Percentiles rank a stretch among this genome's conserved stretches.
Conservation (phyloP, 2,888 invertebrate species). For the Punctoribates punctum region DNA sequence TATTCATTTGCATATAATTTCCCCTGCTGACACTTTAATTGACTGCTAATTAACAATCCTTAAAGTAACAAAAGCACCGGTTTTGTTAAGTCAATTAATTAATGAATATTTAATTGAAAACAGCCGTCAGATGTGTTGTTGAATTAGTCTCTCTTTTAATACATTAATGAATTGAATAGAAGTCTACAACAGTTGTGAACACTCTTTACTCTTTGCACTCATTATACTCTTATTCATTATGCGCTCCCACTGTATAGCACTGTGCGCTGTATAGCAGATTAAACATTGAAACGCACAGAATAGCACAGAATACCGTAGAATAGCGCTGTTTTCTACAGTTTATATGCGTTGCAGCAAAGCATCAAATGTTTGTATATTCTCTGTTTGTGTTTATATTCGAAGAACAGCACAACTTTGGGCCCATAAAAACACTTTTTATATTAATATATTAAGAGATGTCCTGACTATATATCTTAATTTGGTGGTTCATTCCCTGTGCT, state of each 20-base stretch:
- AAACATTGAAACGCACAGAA: neutral
- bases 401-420: neutral
- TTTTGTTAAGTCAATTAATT: slow-evolving; percentile 31
- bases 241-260: neutral
- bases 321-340: neutral
- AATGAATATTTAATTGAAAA: slow-evolving; percentile 32
- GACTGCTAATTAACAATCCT: slow-evolving; percentile 28
- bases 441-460: neutral
- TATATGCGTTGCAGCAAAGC: neutral
- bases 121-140: slow-evolving; percentile 24
- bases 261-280: neutral
- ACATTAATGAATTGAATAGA: neutral
- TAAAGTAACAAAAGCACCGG: slow-evolving; percentile 15
- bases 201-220: neutral
- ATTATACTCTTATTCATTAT: slow-evolving; percentile 15
- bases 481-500: neutral
- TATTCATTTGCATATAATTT: slow-evolving; percentile 30
- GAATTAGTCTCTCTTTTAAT: slow-evolving; percentile 17
- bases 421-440: neutral
- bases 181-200: neutral
- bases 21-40: slow-evolving; percentile 24
- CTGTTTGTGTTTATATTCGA: too few relatives aligned
- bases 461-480: slow-evolving; percentile 8
- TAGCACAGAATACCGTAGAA: neutral
- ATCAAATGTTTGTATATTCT: too few relatives aligned